phyloP scores from a whole-genome alignment of 2,113 vertebrate species.

The Mus pahari region DNA sequence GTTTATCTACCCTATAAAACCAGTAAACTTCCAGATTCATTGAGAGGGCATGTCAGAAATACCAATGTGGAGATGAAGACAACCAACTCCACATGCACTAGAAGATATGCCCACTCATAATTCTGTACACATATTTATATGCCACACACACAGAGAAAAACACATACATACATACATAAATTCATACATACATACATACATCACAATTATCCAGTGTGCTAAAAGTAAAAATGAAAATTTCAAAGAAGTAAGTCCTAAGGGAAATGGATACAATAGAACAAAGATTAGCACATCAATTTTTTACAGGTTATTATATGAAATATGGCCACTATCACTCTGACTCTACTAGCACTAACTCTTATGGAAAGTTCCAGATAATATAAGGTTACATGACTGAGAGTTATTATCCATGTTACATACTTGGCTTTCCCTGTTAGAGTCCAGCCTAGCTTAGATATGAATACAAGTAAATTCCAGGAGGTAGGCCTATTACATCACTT shows the following conservation, averaged over 20 bases:
- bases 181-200: neutral
- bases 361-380: neutral
- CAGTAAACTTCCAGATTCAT: neutral
- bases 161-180: too few species aligned
- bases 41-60: neutral
- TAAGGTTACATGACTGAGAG: neutral
- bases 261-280: neutral
- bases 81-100: neutral
- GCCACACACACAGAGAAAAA: neutral
- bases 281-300: neutral
- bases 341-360: neutral
- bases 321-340: neutral
- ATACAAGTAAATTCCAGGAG: neutral
- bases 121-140: neutral
- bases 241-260: neutral
- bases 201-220: neutral
- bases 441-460: neutral
- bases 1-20: too few species aligned
- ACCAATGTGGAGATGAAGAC: neutral
- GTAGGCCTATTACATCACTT: neutral
- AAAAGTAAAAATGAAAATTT: neutral
- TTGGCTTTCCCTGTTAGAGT: neutral
- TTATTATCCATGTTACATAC: neutral
- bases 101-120: neutral
- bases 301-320: neutral